Evolutionary conservation across 2,113 vertebrate genomes (phyloP).

Genomic region (Stigmatopora argus): DNA sequence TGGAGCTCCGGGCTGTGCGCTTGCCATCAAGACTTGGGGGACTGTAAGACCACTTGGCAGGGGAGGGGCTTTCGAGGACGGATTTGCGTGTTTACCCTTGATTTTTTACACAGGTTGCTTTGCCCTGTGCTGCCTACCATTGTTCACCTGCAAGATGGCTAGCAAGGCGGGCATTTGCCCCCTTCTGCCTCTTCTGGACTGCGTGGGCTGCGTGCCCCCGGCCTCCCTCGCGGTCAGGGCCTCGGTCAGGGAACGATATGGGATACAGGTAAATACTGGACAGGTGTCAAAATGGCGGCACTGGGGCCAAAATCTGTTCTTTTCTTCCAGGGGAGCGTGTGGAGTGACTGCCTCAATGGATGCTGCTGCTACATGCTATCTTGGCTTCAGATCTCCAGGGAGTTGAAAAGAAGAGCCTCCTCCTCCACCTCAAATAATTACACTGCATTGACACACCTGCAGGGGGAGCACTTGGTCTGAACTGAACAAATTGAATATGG

Average conservation of each 20-base stretch:
- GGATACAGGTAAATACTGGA: constrained; percentile 53
- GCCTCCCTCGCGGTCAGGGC: constrained; percentile 68
- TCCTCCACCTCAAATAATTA: constrained; percentile 45
- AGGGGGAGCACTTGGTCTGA: constrained; percentile 64
- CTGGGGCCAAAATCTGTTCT: neutral
- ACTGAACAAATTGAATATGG: neutral
- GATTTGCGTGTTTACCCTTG: neutral
- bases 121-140: constrained; percentile 69
- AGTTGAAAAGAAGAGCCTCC: constrained; percentile 65
- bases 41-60: constrained; percentile 50
- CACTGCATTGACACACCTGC: constrained; percentile 42
- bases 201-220: constrained; percentile 58
- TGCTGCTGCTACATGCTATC: constrained; percentile 70
- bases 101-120: constrained; percentile 57
- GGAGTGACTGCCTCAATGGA: constrained; percentile 68
- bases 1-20: constrained; percentile 71
- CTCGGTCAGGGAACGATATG: constrained; percentile 62
- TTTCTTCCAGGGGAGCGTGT: constrained; percentile 60
- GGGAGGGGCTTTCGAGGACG: neutral
- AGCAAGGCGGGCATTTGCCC: constrained; percentile 49
- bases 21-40: constrained; percentile 63
- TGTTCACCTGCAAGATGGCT: constrained; percentile 68
- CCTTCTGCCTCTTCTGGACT: constrained; percentile 65
- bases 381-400: constrained; percentile 70
- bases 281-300: too few species aligned